Conservation (phyloP, 1,140 invertebrate genomes). For the Neomicropteryx cornuta region DNA sequence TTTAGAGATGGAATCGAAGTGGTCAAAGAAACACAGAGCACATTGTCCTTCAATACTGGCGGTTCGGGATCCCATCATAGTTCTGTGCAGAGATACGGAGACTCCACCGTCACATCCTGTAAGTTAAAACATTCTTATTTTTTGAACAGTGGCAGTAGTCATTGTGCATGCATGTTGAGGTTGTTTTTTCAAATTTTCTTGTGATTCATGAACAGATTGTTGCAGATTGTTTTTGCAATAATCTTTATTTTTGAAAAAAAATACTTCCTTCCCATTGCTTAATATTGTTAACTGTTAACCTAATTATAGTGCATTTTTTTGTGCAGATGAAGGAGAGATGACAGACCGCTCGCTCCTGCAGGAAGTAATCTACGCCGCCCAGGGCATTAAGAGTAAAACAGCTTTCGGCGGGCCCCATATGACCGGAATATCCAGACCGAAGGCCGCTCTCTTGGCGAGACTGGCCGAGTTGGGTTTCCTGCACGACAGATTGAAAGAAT, state of each 20-base stretch:
- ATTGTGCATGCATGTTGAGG: too few relatives aligned
- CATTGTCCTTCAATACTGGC: too few relatives aligned
- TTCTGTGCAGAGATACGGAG: too few relatives aligned
- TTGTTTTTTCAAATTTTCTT: constrained; percentile 7
- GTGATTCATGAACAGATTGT: constrained; percentile 23
- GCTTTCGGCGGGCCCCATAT: constrained; percentile 16
- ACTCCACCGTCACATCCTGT: too few relatives aligned
- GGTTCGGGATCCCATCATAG: too few relatives aligned
- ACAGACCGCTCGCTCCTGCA: constrained; percentile 28
- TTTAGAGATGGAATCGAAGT: too few relatives aligned
- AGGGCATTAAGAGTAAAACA: constrained; percentile 24
- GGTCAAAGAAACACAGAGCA: too few relatives aligned
- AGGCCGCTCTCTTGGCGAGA: constrained; percentile 50
- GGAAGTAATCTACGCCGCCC: constrained; percentile 20
- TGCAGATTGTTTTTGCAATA: constrained; percentile 20
- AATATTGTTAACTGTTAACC: not conserved
- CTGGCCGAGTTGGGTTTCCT: constrained; percentile 80
- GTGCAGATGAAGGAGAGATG: constrained; percentile 20
- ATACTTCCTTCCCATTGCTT: not conserved
- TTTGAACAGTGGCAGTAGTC: too few relatives aligned
- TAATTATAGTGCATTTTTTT: constrained; percentile 14
- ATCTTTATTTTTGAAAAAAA: constrained; percentile 16
- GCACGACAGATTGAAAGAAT: constrained; percentile 67
- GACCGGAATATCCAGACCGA: too few relatives aligned
- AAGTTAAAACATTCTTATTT: too few relatives aligned